phyloP scores from a whole-genome alignment of 2,888 invertebrate genomes.

The Chymomyza caudatula region DNA sequence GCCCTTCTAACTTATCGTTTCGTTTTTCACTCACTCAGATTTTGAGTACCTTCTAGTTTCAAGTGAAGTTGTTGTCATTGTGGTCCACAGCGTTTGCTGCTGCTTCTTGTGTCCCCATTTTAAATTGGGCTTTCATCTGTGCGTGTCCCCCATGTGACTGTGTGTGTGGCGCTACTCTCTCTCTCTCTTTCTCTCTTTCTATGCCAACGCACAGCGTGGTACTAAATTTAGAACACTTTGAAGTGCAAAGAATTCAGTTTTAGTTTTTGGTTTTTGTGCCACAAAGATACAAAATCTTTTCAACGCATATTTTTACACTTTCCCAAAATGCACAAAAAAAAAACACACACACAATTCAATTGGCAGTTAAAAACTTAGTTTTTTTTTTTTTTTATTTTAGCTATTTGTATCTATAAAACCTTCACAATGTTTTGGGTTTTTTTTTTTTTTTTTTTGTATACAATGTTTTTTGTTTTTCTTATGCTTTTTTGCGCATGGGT shows the following conservation, averaged over 20 bases:
- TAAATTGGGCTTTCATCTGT: not conserved
- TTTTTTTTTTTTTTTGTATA: not conserved
- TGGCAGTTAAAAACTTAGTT: not conserved
- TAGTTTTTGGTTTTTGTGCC: conserved; percentile 14
- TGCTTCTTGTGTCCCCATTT: not conserved
- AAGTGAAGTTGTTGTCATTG: not conserved
- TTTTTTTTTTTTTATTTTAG: not conserved
- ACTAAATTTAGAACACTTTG: conserved; percentile 64
- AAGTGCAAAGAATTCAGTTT: conserved; percentile 48
- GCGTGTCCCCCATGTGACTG: not conserved
- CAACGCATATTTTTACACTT: not conserved
- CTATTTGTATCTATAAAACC: not conserved
- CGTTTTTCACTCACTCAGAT: too few species aligned
- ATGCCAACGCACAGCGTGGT: conserved; percentile 70
- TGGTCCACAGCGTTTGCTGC: not conserved
- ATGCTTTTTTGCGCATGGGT: conserved; percentile 43
- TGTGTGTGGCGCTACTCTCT: conserved; percentile 1
- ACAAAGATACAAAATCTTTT: not conserved
- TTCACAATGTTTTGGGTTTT: not conserved
- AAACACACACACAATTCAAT: too few species aligned
- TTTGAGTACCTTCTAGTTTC: too few species aligned
- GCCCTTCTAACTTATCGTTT: too few species aligned
- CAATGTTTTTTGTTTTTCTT: too few species aligned
- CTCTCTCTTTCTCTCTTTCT: conserved; percentile 9
- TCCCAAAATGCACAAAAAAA: not conserved